Evolutionary conservation across 2,113 vertebrate genomes (phyloP), one percentile per base, ranked within the genome.

Genomic region (Campylorhamphus procurvoides): DNA sequence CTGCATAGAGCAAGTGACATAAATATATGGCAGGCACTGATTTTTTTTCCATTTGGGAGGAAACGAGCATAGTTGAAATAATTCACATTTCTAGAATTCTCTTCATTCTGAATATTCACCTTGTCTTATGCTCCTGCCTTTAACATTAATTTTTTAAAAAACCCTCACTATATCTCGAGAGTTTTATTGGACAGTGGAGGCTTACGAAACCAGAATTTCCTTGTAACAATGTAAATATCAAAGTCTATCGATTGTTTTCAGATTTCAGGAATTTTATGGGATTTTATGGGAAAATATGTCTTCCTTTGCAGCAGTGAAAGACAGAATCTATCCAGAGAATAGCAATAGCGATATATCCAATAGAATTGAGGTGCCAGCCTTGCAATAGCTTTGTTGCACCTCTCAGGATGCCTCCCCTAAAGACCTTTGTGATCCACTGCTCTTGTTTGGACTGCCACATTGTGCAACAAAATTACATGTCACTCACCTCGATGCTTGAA

Each of bases 311-410:
- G 3, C 39, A 74, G 27, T 24, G 47, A 80, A 90, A 25, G 49
- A 33, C 72, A 60, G 14, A 55, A 4, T 77, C 33, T 29, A 4
- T 23, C 25, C 20, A 62, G 53, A 71, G 28, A 74, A 53, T 0
- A 88, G 14, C 15, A 75, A 81, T 6, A 78, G 14, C 0, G 2
- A 18, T 62, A 24, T 35, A 87, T 47, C 29, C 39, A 73, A 18
- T 10, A 24, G 40, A 75, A 31, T 14, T 14, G 39, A 7, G 8
- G 7, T 8, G 1, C 15, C 3, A 0, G n/a, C 16, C 15, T 78
- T 81, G 49, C 42, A 46, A 14, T 3, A 67, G 23, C 13, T 12
- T 35, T 28, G 15, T 77, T 69, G 11, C 6, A 23, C 7, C 12
- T n/a, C 15, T 62, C 27, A 29, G 18, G 19, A 35, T 39, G 27